Base-by-base conservation (phyloP, 2,113 vertebrate species). In the Scalopus aquaticus region DNA sequence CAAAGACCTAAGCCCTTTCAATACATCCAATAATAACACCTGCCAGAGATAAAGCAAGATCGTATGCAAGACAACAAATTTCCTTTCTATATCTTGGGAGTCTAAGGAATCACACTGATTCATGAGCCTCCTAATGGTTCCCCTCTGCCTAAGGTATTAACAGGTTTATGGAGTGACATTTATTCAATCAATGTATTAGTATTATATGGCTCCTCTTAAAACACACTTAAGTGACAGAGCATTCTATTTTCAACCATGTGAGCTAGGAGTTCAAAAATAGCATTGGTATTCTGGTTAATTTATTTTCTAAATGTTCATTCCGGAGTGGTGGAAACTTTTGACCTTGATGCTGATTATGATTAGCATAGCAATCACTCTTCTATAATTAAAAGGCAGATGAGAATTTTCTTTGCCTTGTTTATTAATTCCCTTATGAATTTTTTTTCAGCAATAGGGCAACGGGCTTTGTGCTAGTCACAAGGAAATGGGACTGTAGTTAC, bases 271-370 rank as follows among this genome's bases (percentile, higher is more conserved):
- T 97, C 95, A 96, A 90, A 96, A 97, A 97, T 94, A 96, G 95
- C 95, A 77, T 35, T 94, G 94, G 90, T 83, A 97, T 97, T 97
- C 95, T 76, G 87, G 95, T 64, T 96, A 96, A 96, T 96, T 96
- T 96, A 88, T 96, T 97, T 97, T 86, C 90, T 95, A 96, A 97
- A 95, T 95, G 95, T 93, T 97, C 95, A 93, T 96, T 97, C 97
- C 74, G 4, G 92, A 95, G 96, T 92, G 90, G 81, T 77, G n/a
- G 81, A 93, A 97, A 97, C 96, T 97, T 97, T 93, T 97, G 97
- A 97, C 97, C 97, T 97, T 97, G 97, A 95, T 91, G 96, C 94
- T 97, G 97, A 97, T 97, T 97, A 97, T 93, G 95, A 97, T 97
- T 97, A 97, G 95, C 97, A 97, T 95, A 97, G 97, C 97, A 97